phyloP scores from a whole-genome alignment of 2,797 vertebrate genomes.

The Liasis olivaceus region DNA sequence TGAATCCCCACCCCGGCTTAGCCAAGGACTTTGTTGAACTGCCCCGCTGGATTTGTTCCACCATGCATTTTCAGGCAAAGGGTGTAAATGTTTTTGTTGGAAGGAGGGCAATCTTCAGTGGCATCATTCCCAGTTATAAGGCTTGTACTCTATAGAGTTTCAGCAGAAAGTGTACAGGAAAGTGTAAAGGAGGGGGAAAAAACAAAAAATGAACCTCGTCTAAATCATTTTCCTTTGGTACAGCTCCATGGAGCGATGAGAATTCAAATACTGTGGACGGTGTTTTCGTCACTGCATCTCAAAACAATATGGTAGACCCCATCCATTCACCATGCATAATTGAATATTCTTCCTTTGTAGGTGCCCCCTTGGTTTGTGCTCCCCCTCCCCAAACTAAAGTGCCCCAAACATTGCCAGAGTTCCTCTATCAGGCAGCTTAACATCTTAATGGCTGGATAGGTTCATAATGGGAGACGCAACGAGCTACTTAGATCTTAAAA shows the following conservation, averaged over 20 bases:
- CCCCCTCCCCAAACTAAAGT: background rate
- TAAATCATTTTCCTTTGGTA: too few species aligned
- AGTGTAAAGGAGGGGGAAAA: background rate
- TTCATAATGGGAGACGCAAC: too few species aligned
- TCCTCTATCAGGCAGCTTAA: background rate
- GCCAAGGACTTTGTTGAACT: background rate
- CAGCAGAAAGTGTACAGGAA: background rate
- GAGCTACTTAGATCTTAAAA: background rate
- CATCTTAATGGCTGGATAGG: background rate
- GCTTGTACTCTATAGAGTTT: background rate
- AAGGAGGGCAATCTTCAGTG: background rate
- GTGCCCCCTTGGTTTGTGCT: background rate
- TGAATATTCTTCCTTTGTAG: background rate
- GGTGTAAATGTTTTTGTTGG: accelerated
- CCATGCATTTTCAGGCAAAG: background rate
- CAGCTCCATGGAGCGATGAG: background rate
- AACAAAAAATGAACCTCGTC: background rate
- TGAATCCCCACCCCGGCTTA: conserved; percentile 13
- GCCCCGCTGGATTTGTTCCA: conserved; percentile 31
- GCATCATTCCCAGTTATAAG: background rate
- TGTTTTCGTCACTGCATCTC: background rate
- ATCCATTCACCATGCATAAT: background rate
- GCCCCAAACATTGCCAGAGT: background rate
- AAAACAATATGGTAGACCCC: background rate
- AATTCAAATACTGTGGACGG: background rate